Percentiles rank a stretch among this genome's conserved stretches.
Conservation (phyloP, 2,797 vertebrate genomes). For the Cottoperca gobio region DNA sequence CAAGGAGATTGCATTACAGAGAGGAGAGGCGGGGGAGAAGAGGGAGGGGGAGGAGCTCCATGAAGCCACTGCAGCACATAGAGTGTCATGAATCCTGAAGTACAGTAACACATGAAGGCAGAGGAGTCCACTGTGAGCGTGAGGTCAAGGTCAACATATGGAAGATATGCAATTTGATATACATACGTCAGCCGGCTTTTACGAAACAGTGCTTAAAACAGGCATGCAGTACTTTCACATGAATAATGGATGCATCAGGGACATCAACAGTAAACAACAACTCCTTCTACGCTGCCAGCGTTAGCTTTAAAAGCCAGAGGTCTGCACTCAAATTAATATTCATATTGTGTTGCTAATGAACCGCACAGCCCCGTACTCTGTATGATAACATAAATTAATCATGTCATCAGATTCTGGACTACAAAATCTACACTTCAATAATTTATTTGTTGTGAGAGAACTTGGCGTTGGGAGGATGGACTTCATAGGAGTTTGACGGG, state of each 20-base stretch:
- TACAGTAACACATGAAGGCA: not conserved
- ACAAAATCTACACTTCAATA: slow-evolving; percentile 72
- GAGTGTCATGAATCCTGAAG: slow-evolving; percentile 35
- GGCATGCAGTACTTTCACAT: not conserved
- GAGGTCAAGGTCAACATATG: not conserved
- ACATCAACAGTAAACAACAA: slow-evolving; percentile 17
- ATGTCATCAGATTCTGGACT: slow-evolving; percentile 66
- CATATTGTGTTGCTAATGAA: slow-evolving; percentile 41
- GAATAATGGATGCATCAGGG: slow-evolving; percentile 11
- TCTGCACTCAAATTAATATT: slow-evolving; percentile 36
- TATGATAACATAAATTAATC: slow-evolving; percentile 70
- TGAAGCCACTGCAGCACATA: slow-evolving; percentile 53
- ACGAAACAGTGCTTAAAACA: no score
- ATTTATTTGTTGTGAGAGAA: slow-evolving; percentile 72
- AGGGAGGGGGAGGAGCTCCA: slow-evolving; percentile 16
- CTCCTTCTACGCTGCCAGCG: not conserved
- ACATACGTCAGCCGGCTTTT: no score
- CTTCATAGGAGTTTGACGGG: slow-evolving; percentile 56
- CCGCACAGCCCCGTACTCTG: slow-evolving; percentile 30
- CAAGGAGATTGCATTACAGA: slow-evolving; percentile 14
- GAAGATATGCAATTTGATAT: no score
- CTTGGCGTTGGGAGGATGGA: slow-evolving; percentile 48
- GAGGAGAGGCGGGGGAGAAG: not conserved
- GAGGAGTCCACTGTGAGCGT: not conserved
- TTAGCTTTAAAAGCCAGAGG: slow-evolving; percentile 16